phyloP scores from a whole-genome alignment of 2,888 invertebrate species.

The Euzetes globulus region DNA sequence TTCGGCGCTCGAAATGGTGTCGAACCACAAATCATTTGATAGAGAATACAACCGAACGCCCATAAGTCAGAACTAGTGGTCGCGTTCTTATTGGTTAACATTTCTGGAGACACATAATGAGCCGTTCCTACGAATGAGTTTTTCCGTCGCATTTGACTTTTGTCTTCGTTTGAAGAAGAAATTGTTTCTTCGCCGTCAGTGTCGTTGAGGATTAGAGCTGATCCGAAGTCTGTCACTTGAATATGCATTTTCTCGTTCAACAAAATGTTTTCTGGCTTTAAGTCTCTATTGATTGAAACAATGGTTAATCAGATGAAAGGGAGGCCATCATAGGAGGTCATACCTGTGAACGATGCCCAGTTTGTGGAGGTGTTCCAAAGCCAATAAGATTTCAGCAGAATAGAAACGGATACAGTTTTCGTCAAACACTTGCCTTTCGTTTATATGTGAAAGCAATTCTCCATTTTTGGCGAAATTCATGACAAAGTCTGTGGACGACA shows the following conservation, averaged over 20 bases:
- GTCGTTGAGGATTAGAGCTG: slow-evolving; percentile 60
- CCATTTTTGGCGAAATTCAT: slow-evolving; percentile 90
- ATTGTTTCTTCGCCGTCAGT: neutral
- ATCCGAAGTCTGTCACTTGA: slow-evolving; percentile 93
- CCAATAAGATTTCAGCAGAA: slow-evolving; percentile 82
- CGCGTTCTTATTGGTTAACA: slow-evolving; percentile 62
- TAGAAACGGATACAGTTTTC: slow-evolving; percentile 84
- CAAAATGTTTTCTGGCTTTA: slow-evolving; percentile 97
- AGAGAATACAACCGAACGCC: slow-evolving; percentile 94
- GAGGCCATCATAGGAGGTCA: slow-evolving; percentile 25
- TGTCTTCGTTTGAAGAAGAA: neutral
- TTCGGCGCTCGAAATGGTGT: slow-evolving; percentile 82
- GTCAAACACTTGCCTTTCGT: slow-evolving; percentile 81
- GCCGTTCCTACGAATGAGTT: slow-evolving; percentile 88
- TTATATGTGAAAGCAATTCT: slow-evolving; percentile 83
- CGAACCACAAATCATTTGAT: slow-evolving; percentile 89
- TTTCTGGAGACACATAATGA: slow-evolving; percentile 96
- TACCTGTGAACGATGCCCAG: slow-evolving; percentile 80
- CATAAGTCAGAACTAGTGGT: slow-evolving; percentile 69
- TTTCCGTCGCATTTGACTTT: slow-evolving; percentile 33
- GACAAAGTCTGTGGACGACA: slow-evolving; percentile 63
- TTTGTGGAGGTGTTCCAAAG: slow-evolving; percentile 81
- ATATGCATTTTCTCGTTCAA: slow-evolving; percentile 93
- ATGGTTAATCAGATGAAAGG: slow-evolving; percentile 31
- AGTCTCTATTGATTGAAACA: slow-evolving; percentile 54